phyloP scores from a whole-genome alignment of 2,888 invertebrate genomes.

The Homarus gammarus region DNA sequence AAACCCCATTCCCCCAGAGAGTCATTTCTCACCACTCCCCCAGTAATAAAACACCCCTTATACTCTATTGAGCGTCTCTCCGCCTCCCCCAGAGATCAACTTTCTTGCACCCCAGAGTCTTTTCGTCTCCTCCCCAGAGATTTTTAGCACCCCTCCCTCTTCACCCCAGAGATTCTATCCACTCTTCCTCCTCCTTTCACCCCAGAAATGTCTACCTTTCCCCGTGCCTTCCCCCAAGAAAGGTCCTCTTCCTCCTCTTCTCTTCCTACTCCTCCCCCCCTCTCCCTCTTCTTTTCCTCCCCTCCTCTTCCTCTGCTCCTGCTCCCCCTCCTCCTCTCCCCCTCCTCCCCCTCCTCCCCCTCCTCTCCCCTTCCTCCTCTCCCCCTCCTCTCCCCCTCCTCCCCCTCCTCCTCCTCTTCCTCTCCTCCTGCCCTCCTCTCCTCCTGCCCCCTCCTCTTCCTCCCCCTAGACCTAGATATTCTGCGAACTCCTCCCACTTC shows the following conservation, averaged over 20 bases:
- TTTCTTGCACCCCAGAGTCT: too few relatives aligned
- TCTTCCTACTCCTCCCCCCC: constrained; percentile 20
- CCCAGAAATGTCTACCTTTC: not conserved
- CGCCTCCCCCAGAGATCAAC: too few relatives aligned
- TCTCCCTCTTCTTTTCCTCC: not conserved
- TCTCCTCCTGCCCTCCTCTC: not conserved
- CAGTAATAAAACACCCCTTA: too few relatives aligned
- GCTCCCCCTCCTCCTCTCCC: not conserved
- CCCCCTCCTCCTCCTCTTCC: not conserved
- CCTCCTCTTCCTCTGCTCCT: not conserved
- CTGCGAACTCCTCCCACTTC: not conserved
- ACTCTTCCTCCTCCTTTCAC: not conserved
- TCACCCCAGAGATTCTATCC: too few relatives aligned
- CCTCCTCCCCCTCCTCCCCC: not conserved
- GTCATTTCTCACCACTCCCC: too few relatives aligned
- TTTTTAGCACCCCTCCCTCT: not conserved
- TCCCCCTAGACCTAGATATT: too few relatives aligned
- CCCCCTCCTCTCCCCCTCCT: not conserved
- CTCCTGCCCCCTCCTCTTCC: constrained; percentile 1
- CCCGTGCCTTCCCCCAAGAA: not conserved
- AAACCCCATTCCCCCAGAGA: too few relatives aligned
- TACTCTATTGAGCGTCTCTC: too few relatives aligned
- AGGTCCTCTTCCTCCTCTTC: not conserved
- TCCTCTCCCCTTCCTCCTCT: not conserved
- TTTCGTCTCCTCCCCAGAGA: too few relatives aligned